Percentiles rank a stretch among this genome's conserved stretches.
phyloP scores from a whole-genome alignment of 2,888 invertebrate genomes.

The Deilephila porcellus region DNA sequence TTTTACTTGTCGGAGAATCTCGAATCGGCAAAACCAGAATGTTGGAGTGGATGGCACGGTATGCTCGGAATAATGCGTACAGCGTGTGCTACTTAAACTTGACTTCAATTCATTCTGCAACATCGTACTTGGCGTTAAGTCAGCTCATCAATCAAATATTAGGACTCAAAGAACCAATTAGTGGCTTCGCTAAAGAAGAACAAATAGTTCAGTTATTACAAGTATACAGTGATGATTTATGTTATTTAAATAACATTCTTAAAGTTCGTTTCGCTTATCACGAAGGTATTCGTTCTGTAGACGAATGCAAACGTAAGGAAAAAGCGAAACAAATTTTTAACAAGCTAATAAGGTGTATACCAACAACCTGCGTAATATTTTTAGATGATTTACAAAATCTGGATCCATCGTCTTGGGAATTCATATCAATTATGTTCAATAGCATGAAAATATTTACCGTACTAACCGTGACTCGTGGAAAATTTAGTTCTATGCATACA shows the following conservation, averaged over 20 bases:
- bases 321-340: slow-evolving; percentile 71
- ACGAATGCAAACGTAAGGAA: slow-evolving; percentile 64
- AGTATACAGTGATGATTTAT: slow-evolving; percentile 72
- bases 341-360: slow-evolving; percentile 63
- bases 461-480: slow-evolving; percentile 68
- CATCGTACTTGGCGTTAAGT: slow-evolving; percentile 69
- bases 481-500: slow-evolving; percentile 64
- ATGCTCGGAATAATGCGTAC: slow-evolving; percentile 57
- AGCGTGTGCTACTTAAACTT: slow-evolving; percentile 60
- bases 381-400: slow-evolving; percentile 81
- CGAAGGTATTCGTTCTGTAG: slow-evolving; percentile 64
- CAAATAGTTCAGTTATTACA: slow-evolving; percentile 63
- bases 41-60: slow-evolving; percentile 78
- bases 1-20: slow-evolving; percentile 82
- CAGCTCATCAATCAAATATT: slow-evolving; percentile 76
- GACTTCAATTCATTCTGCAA: slow-evolving; percentile 76
- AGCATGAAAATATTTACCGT: slow-evolving; percentile 67
- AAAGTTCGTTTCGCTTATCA: slow-evolving; percentile 82
- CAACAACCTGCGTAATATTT: slow-evolving; percentile 65
- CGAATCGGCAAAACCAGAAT: slow-evolving; percentile 85
- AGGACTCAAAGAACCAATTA: slow-evolving; percentile 65
- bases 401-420: slow-evolving; percentile 77
- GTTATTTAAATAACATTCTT: slow-evolving; percentile 81
- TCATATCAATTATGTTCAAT: slow-evolving; percentile 64
- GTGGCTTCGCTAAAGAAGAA: slow-evolving; percentile 75